Conservation (phyloP, 2,113 vertebrate species). For the Hippopotamus amphibius region DNA sequence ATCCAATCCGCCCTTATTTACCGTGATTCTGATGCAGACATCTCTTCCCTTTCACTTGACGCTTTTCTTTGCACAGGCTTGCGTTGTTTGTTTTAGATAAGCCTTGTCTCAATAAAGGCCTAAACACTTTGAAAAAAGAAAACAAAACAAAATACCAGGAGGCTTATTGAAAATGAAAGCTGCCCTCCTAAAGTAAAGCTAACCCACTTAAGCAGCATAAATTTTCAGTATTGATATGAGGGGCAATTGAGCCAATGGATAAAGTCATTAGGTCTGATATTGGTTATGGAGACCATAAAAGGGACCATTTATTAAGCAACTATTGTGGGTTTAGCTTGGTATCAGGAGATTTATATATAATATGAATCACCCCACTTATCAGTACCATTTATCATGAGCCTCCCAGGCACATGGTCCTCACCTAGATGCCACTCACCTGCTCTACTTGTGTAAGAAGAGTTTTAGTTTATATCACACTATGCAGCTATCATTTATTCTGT, state of each 20-base stretch:
- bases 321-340: background rate
- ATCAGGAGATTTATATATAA: background rate
- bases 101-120: background rate
- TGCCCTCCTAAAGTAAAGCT: background rate
- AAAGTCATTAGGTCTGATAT: background rate
- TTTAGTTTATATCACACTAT: background rate
- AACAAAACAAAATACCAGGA: slow-evolving; percentile 12
- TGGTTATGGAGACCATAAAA: background rate
- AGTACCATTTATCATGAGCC: background rate
- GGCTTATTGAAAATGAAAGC: slow-evolving; percentile 31
- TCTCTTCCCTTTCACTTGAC: slow-evolving; percentile 24
- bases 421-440: fast-evolving
- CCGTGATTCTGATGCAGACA: background rate
- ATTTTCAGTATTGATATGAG: background rate
- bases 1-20: background rate
- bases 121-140: slow-evolving; percentile 44
- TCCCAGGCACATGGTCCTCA: background rate
- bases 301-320: background rate
- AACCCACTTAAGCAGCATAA: slow-evolving; percentile 3
- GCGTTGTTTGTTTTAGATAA: slow-evolving; percentile 30
- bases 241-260: background rate
- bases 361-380: background rate
- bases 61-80: background rate
- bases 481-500: background rate
- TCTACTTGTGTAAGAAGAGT: background rate